phyloP scores from a whole-genome alignment of 2,113 vertebrate species.

The Pterocles gutturalis region DNA sequence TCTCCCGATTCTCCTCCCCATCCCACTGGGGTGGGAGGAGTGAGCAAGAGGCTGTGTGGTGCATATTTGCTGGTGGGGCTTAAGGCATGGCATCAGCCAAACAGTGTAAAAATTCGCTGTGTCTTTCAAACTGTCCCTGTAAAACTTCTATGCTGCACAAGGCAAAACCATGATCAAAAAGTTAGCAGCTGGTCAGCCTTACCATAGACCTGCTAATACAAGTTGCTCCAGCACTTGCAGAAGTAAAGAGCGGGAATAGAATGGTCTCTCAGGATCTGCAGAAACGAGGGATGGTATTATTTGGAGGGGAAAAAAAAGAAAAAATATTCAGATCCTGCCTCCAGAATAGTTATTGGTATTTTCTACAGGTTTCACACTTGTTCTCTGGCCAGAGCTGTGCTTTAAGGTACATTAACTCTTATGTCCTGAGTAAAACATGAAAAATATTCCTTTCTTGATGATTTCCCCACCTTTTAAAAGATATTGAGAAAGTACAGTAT shows the following conservation, averaged over 20 bases:
- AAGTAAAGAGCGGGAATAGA: neutral
- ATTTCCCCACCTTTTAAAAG: neutral
- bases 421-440: conserved; percentile 28
- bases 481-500: neutral
- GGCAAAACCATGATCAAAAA: neutral
- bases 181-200: neutral
- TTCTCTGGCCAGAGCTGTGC: neutral
- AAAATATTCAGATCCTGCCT: neutral
- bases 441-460: neutral
- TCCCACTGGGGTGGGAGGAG: no score
- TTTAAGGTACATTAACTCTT: neutral
- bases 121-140: neutral
- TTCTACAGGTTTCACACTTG: neutral
- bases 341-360: neutral
- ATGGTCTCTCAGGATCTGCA: neutral
- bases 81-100: neutral
- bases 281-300: neutral
- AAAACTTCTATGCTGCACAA: neutral
- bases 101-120: neutral
- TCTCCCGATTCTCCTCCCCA: no score
- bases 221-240: neutral
- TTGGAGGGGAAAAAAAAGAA: neutral
- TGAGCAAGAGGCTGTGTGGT: no score
- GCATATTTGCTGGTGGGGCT: no score
- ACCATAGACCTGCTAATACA: neutral